phyloP scores from a whole-genome alignment of 2,888 invertebrate species.

The Platerodrilus igneus region DNA sequence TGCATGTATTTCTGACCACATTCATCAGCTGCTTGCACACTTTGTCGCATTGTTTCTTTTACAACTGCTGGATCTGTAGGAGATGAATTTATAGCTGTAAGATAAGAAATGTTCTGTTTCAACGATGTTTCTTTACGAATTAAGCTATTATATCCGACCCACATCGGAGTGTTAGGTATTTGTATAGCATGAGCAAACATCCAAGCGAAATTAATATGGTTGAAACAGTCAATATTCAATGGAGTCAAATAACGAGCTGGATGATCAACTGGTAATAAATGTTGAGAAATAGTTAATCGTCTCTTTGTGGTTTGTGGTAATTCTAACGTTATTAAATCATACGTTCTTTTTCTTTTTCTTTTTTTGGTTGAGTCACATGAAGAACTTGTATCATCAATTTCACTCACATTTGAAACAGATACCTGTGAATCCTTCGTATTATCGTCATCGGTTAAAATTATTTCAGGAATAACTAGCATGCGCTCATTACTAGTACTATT shows the following conservation, averaged over 20 bases:
- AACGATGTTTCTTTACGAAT: no score
- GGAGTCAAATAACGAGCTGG: slow-evolving; percentile 8
- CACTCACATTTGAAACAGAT: slow-evolving; percentile 6
- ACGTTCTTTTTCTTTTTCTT: slow-evolving; percentile 7
- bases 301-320: slow-evolving; percentile 2
- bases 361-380: slow-evolving; percentile 6
- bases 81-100: no score
- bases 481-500: slow-evolving; percentile 3
- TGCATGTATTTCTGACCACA: no score
- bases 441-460: slow-evolving; percentile 3
- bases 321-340: slow-evolving; percentile 6
- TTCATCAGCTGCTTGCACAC: no score
- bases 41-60: no score
- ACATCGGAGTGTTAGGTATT: no score
- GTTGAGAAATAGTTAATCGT: slow-evolving; percentile 3
- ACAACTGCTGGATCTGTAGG: no score
- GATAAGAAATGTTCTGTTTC: no score
- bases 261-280: slow-evolving; percentile 1
- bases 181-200: no score
- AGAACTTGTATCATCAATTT: not conserved
- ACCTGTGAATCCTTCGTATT: slow-evolving; percentile 5
- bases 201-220: slow-evolving; percentile 3
- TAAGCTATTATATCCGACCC: no score
- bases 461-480: not conserved
- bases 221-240: slow-evolving; percentile 3